Percentiles rank a stretch among this genome's conserved stretches.
Conservation (phyloP, 2,113 vertebrate genomes). For the Gila orcuttii region DNA sequence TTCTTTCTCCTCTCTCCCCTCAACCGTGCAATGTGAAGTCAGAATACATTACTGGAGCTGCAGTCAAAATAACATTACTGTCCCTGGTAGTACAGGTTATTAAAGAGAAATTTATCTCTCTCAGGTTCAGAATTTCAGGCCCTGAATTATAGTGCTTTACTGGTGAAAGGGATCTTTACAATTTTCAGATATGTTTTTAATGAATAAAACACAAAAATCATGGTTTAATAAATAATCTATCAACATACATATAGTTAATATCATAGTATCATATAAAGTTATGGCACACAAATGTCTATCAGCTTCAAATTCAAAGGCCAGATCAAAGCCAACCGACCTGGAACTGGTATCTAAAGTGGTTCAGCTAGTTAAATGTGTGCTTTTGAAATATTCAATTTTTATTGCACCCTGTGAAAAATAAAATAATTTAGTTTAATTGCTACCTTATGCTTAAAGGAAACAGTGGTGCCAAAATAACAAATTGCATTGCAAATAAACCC, state of each 20-base stretch:
- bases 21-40: slow-evolving; percentile 47
- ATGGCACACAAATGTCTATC: neutral
- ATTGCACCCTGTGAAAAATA: neutral
- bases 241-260: neutral
- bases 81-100: slow-evolving; percentile 45
- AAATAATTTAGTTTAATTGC: too few species aligned
- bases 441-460: too few species aligned
- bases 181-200: neutral
- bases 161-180: neutral
- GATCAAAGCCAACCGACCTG: neutral
- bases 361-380: too few species aligned
- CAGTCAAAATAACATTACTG: slow-evolving; percentile 57
- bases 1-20: slow-evolving; percentile 49
- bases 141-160: slow-evolving; percentile 2
- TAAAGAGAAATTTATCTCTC: slow-evolving; percentile 40
- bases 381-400: neutral
- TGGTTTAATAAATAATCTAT: neutral
- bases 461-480: too few species aligned
- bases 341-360: neutral
- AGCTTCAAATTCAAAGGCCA: neutral
- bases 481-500: too few species aligned
- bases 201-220: neutral
- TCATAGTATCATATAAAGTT: too few species aligned
- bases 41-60: slow-evolving; percentile 48
- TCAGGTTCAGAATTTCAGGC: slow-evolving; percentile 12